Evolutionary conservation across 2,888 invertebrate genomes (phyloP).

Genomic region (Hymenopus coronatus): DNA sequence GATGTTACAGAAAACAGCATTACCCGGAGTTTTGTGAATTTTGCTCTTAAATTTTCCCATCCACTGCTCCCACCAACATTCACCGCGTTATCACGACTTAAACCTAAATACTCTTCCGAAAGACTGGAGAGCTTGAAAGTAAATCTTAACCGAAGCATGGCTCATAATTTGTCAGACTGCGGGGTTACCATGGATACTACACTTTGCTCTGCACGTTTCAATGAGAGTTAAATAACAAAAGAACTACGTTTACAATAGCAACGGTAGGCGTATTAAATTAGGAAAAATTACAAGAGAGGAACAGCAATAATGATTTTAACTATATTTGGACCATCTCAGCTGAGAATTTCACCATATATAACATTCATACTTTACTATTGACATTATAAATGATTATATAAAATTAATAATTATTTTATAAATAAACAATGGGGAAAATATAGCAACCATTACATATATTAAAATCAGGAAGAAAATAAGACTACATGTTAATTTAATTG

Average conservation of each 20-base stretch:
- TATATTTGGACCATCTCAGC: no score
- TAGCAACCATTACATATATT: no score
- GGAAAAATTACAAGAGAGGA: no score
- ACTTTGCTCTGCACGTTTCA: neutral
- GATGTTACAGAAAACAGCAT: neutral
- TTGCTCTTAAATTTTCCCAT: neutral
- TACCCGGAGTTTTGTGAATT: neutral
- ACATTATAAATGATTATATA: no score
- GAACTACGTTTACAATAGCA: neutral
- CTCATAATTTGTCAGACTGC: neutral
- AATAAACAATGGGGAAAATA: no score
- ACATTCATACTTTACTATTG: no score
- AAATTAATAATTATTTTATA: no score
- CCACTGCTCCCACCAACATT: neutral
- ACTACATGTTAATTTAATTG: no score
- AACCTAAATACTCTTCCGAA: neutral
- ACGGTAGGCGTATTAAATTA: no score
- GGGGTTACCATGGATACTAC: neutral
- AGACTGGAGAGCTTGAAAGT: neutral
- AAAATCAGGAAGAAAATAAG: no score
- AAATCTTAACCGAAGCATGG: neutral
- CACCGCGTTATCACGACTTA: neutral
- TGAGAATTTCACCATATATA: no score
- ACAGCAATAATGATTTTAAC: no score
- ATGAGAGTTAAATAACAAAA: neutral